Conservation (phyloP, 1,140 invertebrate species). For the Streblospio benedicti region DNA sequence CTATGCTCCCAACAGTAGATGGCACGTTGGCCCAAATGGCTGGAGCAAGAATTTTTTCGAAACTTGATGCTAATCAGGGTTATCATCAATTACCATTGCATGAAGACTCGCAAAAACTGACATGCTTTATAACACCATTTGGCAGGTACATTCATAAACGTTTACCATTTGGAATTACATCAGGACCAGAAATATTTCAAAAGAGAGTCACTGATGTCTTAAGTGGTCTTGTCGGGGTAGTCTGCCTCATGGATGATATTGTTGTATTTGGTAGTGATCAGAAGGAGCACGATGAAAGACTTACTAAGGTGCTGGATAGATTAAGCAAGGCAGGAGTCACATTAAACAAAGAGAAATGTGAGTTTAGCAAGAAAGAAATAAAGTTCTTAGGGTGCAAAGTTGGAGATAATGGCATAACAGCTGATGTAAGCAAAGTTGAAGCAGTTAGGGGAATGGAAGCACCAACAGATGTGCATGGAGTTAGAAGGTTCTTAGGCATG, state of each 20-base stretch:
- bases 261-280: not conserved
- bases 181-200: conserved; percentile 35
- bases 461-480: conserved; percentile 18
- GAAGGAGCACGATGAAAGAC: conserved; percentile 1
- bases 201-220: conserved; percentile 28
- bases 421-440: conserved; percentile 40
- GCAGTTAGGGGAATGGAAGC: conserved; percentile 28
- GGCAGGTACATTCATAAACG: conserved; percentile 19
- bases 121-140: conserved; percentile 22
- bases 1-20: conserved; percentile 22
- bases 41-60: conserved; percentile 25
- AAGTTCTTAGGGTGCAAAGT: conserved; percentile 11
- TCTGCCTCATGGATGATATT: conserved; percentile 35
- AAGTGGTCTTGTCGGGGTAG: conserved; percentile 32
- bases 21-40: conserved; percentile 23
- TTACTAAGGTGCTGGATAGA: conserved; percentile 29
- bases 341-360: conserved; percentile 36
- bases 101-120: conserved; percentile 22
- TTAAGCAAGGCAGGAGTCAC: conserved; percentile 33
- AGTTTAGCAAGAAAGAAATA: not conserved
- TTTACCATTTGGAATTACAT: conserved; percentile 21
- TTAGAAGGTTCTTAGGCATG: conserved; percentile 25
- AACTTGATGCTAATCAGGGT: conserved; percentile 21
- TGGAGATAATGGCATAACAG: conserved; percentile 19
- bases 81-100: conserved; percentile 22